Percentiles rank a stretch among this genome's conserved stretches.
These are phyloP conservation scores for Sandelia bainsii DNA, from an alignment of 2,797 vertebrate genomes.

Conservation along the genomic window DNA sequence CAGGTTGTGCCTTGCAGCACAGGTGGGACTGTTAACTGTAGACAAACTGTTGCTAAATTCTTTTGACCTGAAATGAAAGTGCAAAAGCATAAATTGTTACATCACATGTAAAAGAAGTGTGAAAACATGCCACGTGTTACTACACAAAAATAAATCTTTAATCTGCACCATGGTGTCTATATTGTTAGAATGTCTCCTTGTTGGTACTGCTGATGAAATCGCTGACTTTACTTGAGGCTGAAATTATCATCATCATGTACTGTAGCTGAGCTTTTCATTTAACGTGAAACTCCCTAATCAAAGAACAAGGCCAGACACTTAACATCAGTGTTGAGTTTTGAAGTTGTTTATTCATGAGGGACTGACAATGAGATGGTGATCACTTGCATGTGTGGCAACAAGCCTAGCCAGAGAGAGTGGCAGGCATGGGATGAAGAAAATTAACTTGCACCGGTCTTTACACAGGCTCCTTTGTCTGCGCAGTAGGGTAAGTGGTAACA, in stretches of 20 bases:
- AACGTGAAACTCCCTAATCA: slow-evolving; percentile 35
- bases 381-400: slow-evolving; percentile 66
- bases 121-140: not conserved
- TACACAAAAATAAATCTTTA: not conserved
- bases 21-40: slow-evolving; percentile 17
- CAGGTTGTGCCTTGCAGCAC: slow-evolving; percentile 47
- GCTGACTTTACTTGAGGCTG: not conserved
- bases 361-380: slow-evolving; percentile 57
- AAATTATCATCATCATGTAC: not conserved
- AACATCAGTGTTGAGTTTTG: slow-evolving; percentile 22
- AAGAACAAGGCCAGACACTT: slow-evolving; percentile 28
- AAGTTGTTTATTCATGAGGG: slow-evolving; percentile 48
- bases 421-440: slow-evolving; percentile 67
- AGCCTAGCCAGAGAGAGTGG: slow-evolving; percentile 60
- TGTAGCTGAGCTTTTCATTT: slow-evolving; percentile 16
- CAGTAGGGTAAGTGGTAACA: slow-evolving; percentile 73
- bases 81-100: not conserved
- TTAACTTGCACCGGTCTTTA: slow-evolving; percentile 54
- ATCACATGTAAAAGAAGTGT: slow-evolving; percentile 6
- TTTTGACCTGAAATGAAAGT: slow-evolving; percentile 18
- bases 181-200: not conserved
- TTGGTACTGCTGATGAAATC: not conserved
- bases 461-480: slow-evolving; percentile 80
- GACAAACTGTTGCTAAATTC: slow-evolving; percentile 17
- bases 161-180: not conserved